A percentile compares a stretch with the other conserved stretches of the same genome.
phyloP scores from a whole-genome alignment of 2,113 vertebrate genomes.

The Tinamus guttatus region DNA sequence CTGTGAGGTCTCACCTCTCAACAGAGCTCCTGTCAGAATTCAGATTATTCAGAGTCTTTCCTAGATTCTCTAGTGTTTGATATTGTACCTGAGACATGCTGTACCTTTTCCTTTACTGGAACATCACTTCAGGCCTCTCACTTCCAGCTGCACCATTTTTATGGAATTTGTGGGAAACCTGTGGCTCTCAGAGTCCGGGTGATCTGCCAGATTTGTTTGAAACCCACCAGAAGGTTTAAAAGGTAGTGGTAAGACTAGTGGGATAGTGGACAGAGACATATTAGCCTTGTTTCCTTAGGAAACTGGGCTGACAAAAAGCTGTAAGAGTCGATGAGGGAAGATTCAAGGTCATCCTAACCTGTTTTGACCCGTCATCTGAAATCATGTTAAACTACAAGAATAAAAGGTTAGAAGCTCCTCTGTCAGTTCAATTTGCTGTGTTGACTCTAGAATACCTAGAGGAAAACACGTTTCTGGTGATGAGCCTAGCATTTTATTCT shows the following conservation, averaged over 20 bases:
- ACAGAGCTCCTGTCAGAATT: background rate
- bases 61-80: background rate
- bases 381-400: constrained; percentile 58
- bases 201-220: background rate
- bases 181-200: background rate
- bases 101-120: background rate
- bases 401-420: constrained; percentile 73
- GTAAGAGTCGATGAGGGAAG: background rate
- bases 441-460: constrained; percentile 40
- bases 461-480: constrained; percentile 53
- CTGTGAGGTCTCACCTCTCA: background rate
- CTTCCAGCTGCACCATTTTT: background rate
- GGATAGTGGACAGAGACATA: background rate
- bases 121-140: background rate
- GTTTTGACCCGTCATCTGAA: constrained; percentile 59
- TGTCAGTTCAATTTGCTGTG: constrained; percentile 68
- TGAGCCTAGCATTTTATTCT: constrained; percentile 22
- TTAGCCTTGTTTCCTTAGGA: background rate
- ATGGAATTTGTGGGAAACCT: background rate
- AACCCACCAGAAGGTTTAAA: background rate
- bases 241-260: background rate
- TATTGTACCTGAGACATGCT: background rate
- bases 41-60: background rate
- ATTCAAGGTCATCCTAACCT: constrained; percentile 64
- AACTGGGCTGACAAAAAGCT: constrained; percentile 2